A percentile compares a stretch with the other conserved stretches of the same genome.
Conservation (phyloP, 2,797 vertebrate genomes). For the Alcedo quadribrachys region DNA sequence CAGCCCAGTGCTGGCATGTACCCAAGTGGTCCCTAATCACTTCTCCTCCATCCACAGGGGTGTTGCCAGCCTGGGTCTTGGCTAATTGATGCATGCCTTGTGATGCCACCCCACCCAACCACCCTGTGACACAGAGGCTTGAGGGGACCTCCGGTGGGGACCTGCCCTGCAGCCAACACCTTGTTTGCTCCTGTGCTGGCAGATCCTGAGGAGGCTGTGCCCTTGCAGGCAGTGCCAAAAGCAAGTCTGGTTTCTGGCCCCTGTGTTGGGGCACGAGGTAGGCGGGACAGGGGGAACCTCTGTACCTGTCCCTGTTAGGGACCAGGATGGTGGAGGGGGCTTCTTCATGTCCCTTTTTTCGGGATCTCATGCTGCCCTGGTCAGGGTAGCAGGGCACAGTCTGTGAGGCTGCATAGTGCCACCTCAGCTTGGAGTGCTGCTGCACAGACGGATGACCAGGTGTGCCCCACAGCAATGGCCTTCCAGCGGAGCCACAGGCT, state of each 20-base stretch:
- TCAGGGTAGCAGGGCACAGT: neutral
- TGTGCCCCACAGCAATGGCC: constrained; percentile 38
- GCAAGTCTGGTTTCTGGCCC: neutral
- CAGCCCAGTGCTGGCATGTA: neutral
- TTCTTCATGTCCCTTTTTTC: neutral
- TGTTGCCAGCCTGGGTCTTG: neutral
- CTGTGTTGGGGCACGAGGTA: neutral
- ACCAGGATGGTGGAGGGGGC: neutral
- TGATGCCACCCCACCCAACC: neutral
- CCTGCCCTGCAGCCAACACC: neutral
- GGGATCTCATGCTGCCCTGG: neutral
- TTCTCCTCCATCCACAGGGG: neutral
- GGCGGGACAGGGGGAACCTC: neutral
- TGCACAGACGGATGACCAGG: rapidly evolving
- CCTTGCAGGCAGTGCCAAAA: neutral
- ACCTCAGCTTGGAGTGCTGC: neutral
- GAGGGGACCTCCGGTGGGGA: neutral
- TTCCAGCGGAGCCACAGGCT: constrained; percentile 58
- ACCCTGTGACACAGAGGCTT: rapidly evolving
- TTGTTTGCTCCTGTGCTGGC: neutral
- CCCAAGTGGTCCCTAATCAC: rapidly evolving
- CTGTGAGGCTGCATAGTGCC: neutral
- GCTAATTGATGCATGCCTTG: neutral
- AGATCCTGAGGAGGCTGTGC: neutral
- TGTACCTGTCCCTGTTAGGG: rapidly evolving